Evolutionary conservation across 2,113 vertebrate genomes (phyloP).

Genomic region (Phasianus colchicus): DNA sequence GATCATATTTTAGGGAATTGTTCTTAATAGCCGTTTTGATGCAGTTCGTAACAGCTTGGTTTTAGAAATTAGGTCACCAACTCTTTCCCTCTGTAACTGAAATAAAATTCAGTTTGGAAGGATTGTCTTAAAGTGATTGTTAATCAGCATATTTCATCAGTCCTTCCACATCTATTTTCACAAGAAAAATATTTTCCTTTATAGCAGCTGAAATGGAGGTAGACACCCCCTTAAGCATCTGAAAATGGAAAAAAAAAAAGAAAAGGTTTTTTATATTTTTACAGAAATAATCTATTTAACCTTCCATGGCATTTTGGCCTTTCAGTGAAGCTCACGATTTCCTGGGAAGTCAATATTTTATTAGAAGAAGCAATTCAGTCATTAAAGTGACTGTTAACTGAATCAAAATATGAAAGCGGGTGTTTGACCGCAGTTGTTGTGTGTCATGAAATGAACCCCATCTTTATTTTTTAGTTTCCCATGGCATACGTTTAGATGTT

Average conservation of each 20-base stretch:
- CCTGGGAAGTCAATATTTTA: neutral
- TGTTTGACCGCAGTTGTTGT: neutral
- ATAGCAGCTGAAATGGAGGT: neutral
- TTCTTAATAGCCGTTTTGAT: neutral
- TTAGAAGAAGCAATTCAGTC: neutral
- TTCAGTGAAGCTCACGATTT: neutral
- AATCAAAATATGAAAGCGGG: neutral
- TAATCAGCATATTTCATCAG: neutral
- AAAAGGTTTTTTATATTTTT: neutral
- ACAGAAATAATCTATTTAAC: neutral
- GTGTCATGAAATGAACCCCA: neutral
- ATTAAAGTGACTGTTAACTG: neutral
- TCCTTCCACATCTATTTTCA: neutral
- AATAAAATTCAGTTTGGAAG: neutral
- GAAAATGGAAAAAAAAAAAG: neutral
- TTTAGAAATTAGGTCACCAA: neutral
- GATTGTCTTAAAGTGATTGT: neutral
- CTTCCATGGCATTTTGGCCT: neutral
- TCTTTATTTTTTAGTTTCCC: neutral
- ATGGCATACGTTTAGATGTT: neutral
- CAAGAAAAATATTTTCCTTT: neutral
- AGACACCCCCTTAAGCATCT: neutral
- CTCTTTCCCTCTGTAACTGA: neutral
- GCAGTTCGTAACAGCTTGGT: neutral
- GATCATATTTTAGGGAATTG: neutral